Conservation (phyloP, 2,113 vertebrate genomes). For the Panurus biarmicus region DNA sequence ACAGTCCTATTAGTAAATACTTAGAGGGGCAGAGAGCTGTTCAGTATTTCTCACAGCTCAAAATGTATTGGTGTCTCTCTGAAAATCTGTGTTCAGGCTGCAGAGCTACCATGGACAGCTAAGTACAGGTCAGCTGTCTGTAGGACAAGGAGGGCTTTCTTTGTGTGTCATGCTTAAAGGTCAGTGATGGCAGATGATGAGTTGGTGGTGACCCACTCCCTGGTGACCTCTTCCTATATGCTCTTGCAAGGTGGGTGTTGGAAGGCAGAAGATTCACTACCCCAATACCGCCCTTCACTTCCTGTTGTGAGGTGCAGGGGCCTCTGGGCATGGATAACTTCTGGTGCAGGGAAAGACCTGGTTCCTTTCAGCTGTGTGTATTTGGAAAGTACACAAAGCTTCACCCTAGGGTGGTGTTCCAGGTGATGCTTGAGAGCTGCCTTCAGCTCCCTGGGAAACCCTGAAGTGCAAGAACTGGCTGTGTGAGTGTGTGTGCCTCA, state of each 20-base stretch:
- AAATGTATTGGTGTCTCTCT: not conserved
- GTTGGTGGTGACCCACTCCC: not conserved
- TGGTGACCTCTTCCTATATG: fast-evolving
- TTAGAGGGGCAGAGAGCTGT: not conserved
- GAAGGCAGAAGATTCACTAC: not conserved
- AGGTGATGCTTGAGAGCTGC: not conserved
- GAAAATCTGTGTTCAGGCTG: not conserved
- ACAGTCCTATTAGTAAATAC: not conserved
- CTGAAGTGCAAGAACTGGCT: not conserved
- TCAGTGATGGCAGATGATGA: not conserved
- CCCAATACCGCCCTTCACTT: fast-evolving
- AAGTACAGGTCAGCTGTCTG: too few relatives aligned
- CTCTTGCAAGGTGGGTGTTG: fast-evolving
- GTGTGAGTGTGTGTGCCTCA: fast-evolving
- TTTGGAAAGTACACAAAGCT: not conserved
- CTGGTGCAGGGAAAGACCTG: not conserved
- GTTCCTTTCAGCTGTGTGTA: fast-evolving
- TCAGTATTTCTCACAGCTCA: not conserved
- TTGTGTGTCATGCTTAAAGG: not conserved
- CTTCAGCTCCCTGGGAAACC: not conserved
- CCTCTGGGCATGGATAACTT: fast-evolving
- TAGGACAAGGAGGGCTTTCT: not conserved
- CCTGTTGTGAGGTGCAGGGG: not conserved
- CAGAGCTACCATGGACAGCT: not conserved
- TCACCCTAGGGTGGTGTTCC: fast-evolving